phyloP scores from a whole-genome alignment of 2,797 vertebrate species.

The Channallabes apus region DNA sequence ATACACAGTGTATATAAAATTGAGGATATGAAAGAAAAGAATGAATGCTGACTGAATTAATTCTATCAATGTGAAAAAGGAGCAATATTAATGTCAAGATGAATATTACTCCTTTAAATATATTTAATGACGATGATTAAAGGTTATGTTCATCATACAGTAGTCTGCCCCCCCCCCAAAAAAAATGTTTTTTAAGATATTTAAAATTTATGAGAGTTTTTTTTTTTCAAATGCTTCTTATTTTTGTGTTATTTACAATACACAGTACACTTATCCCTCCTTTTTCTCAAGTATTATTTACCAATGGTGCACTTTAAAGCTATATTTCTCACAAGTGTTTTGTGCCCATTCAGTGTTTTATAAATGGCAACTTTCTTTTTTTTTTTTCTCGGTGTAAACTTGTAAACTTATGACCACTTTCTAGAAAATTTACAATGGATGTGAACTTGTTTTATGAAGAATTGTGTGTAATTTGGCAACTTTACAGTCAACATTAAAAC shows the following conservation, averaged over 20 bases:
- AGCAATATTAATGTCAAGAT: not conserved
- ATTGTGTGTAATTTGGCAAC: not conserved
- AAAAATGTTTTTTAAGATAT: not conserved
- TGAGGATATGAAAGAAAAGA: not conserved
- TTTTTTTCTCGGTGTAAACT: not conserved
- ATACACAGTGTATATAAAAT: not conserved
- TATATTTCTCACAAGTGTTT: conserved; percentile 64
- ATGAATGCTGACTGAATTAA: not conserved
- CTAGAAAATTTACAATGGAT: no score
- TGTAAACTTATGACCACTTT: not conserved
- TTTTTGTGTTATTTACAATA: not conserved
- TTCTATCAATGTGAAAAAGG: not conserved
- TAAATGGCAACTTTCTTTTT: not conserved
- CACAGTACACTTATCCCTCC: not conserved
- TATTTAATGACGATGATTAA: not conserved
- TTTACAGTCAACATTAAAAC: not conserved
- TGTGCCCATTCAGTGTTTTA: conserved; percentile 42
- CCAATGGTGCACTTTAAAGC: conserved; percentile 72
- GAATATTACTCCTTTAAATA: conserved; percentile 1
- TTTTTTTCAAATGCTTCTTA: not conserved
- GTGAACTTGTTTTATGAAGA: not conserved
- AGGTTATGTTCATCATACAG: not conserved
- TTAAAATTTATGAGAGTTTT: not conserved
- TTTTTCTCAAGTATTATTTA: conserved; percentile 27
- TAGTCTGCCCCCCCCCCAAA: no score